A percentile compares a stretch with the other conserved stretches of the same genome.
Conservation (phyloP, 2,797 vertebrate species). For the Odontamblyopus lacepedii region DNA sequence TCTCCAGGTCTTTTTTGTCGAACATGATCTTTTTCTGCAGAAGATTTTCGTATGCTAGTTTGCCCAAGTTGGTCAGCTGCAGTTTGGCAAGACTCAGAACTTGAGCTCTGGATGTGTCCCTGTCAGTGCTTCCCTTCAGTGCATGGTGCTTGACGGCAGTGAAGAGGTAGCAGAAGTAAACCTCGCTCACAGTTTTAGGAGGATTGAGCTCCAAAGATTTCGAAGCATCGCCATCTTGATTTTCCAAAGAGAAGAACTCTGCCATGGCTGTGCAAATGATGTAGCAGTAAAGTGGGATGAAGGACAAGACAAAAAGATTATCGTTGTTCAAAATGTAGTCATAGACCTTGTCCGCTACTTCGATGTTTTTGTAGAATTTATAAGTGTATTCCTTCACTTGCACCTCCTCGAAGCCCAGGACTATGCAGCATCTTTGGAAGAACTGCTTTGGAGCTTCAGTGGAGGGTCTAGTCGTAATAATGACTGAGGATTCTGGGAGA, state of each 20-base stretch:
- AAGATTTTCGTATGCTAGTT: constrained; percentile 67
- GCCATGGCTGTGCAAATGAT: constrained; percentile 73
- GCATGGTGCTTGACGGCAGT: constrained; percentile 69
- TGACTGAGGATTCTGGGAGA: constrained; percentile 55
- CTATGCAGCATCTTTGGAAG: constrained; percentile 70
- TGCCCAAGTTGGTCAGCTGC: constrained; percentile 62
- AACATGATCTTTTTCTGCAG: constrained; percentile 70
- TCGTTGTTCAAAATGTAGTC: constrained; percentile 68
- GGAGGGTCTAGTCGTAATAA: constrained; percentile 70
- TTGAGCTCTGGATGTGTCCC: constrained; percentile 30
- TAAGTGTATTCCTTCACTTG: constrained; percentile 70
- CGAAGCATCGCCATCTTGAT: constrained; percentile 12
- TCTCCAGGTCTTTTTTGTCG: constrained; percentile 48
- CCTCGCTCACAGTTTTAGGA: constrained; percentile 72
- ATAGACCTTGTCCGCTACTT: constrained; percentile 58
- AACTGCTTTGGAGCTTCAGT: constrained; percentile 53
- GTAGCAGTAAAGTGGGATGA: constrained; percentile 78
- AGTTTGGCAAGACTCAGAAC: constrained; percentile 58
- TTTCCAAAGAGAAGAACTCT: constrained; percentile 60
- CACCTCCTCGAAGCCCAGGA: constrained; percentile 71
- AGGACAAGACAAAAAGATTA: constrained; percentile 68
- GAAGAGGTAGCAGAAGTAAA: constrained; percentile 70
- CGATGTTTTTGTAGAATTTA: constrained; percentile 64
- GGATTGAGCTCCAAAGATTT: constrained; percentile 60
- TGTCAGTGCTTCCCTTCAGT: constrained; percentile 40